Evolutionary conservation across 2,888 invertebrate genomes (phyloP).

Genomic region (Ptychoptera albimana): DNA sequence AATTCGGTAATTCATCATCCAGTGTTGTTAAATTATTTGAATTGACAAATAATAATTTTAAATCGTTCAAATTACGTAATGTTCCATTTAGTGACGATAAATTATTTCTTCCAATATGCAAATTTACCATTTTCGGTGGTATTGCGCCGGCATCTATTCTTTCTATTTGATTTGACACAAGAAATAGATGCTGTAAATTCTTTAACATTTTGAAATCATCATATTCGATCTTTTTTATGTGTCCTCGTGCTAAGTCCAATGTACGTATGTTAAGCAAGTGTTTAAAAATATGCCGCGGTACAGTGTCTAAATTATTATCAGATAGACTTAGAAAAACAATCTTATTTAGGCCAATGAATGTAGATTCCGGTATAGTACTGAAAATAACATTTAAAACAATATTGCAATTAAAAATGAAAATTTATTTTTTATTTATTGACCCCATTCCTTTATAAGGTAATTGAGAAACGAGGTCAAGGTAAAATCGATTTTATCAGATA

Average conservation of each 20-base stretch:
- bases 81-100: slow-evolving; percentile 60
- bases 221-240: slow-evolving; percentile 53
- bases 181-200: slow-evolving; percentile 48
- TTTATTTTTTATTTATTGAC: slow-evolving; percentile 3
- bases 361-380: slow-evolving; percentile 56
- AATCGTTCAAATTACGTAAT: slow-evolving; percentile 49
- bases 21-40: slow-evolving; percentile 56
- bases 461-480: no score
- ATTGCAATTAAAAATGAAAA: slow-evolving; percentile 21
- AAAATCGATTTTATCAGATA: no score
- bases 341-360: slow-evolving; percentile 57
- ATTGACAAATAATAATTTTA: slow-evolving; percentile 67
- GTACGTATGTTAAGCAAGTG: slow-evolving; percentile 64
- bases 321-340: slow-evolving; percentile 64
- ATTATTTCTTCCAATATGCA: slow-evolving; percentile 62
- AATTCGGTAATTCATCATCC: slow-evolving; percentile 59
- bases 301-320: slow-evolving; percentile 57
- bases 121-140: slow-evolving; percentile 47
- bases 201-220: slow-evolving; percentile 59
- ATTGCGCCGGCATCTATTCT: slow-evolving; percentile 55
- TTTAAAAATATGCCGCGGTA: slow-evolving; percentile 59
- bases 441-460: neutral
- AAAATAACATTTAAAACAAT: slow-evolving; percentile 12
- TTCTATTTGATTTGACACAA: slow-evolving; percentile 60
- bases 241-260: slow-evolving; percentile 67